phyloP scores from a whole-genome alignment of 2,113 vertebrate species.

The Platysternon megacephalum region DNA sequence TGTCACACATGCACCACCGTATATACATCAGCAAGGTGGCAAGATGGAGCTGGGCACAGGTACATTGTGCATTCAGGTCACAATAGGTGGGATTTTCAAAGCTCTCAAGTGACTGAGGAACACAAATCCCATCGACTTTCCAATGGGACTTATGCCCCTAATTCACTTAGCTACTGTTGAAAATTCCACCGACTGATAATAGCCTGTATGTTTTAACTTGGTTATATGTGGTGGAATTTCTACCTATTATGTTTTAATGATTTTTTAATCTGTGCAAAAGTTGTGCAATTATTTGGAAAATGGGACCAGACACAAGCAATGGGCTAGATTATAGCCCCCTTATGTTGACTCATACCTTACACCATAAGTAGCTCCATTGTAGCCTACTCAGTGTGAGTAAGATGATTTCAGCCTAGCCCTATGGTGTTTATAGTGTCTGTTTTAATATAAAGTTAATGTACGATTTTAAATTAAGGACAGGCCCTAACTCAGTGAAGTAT shows the following conservation, averaged over 20 bases:
- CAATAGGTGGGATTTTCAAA: background rate
- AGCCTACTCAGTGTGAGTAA: background rate
- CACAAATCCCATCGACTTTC: rapidly evolving
- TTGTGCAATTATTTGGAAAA: rapidly evolving
- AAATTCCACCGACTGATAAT: rapidly evolving
- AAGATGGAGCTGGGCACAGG: background rate
- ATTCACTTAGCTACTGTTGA: rapidly evolving
- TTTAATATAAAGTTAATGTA: rapidly evolving
- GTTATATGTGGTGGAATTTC: background rate
- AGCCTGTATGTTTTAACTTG: background rate
- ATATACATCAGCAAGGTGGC: rapidly evolving
- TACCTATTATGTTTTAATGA: rapidly evolving
- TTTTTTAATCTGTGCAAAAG: background rate
- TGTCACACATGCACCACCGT: rapidly evolving
- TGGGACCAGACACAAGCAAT: rapidly evolving
- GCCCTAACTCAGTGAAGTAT: background rate
- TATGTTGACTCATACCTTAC: rapidly evolving
- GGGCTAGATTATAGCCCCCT: rapidly evolving
- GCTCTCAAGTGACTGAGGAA: rapidly evolving
- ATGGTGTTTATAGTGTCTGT: background rate
- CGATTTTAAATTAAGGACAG: rapidly evolving
- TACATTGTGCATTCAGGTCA: background rate
- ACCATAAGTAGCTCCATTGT: background rate
- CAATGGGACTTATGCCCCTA: rapidly evolving
- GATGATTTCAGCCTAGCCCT: background rate